Evolutionary conservation across 2,797 vertebrate species (phyloP), one percentile per base, ranked within the genome.

Genomic region (Acanthopagrus latus): DNA sequence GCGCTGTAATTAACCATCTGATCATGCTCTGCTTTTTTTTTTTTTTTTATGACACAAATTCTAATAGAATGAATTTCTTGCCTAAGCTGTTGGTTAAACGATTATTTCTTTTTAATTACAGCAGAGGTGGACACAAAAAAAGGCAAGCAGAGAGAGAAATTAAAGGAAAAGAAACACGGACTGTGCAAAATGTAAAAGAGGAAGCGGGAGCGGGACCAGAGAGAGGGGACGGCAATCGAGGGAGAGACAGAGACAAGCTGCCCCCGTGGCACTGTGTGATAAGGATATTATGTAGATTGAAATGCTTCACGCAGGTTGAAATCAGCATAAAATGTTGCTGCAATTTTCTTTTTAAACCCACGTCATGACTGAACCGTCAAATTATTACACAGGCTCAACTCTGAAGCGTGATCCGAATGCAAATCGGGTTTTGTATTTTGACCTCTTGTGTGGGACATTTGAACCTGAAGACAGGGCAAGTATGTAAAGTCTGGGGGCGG

Each of bases 271-370:
- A 75, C 77, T 48, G 5, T 71, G 86, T 80, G 87, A 92, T 89
- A 89, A 88, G 86, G 81, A 92, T 71, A 85, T 91, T 87, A 90
- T 88, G 86, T 77, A 87, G 87, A 91, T 86, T 85, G 76, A 88
- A 89, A 91, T 62, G 78, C 72, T 82, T 87, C 80, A 78, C 74
- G 80, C 83, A 78, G 82, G 86, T 87, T 75, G 71, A 82, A 90
- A 90, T 88, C 87, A 85, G 84, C 84, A 87, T 68, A 89, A 91
- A 88, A 86, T 78, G 81, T 73, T 83, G 78, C 59, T 65, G 79
- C 84, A 88, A 81, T 88, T 90, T 85, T 72, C 75, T 80, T 86
- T 89, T 85, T 70, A 80, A 88, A 78, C 74, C 70, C 21, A 1
- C 54, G 20, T 67, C 71, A 77, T 66, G 63, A 74, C 67, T 71